Percentiles rank a stretch among this genome's conserved stretches.
Conservation (phyloP, 1,140 invertebrate genomes). For the Brevipalpus yothersi region DNA sequence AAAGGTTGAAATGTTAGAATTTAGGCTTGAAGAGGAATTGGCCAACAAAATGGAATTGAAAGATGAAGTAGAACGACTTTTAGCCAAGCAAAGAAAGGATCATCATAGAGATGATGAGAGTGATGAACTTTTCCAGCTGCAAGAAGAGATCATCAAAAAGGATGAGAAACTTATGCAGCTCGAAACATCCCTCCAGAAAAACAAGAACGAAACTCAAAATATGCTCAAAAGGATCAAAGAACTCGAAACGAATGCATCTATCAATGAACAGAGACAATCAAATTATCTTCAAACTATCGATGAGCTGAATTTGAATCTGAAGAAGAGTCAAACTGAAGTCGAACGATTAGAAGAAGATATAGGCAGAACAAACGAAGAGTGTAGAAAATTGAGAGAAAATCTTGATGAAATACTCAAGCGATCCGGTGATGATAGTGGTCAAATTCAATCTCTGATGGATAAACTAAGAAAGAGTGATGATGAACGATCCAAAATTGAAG, state of each 20-base stretch:
- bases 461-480: not conserved
- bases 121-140: slow-evolving; percentile 3
- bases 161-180: slow-evolving; percentile 8
- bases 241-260: slow-evolving; percentile 1
- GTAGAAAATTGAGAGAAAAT: not conserved
- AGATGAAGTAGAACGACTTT: slow-evolving; percentile 14
- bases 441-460: not conserved
- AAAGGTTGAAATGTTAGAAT: slow-evolving; percentile 71
- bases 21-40: slow-evolving; percentile 66
- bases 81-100: slow-evolving; percentile 1
- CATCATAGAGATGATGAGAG: slow-evolving; percentile 6
- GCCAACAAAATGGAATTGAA: slow-evolving; percentile 50
- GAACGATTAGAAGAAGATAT: slow-evolving; percentile 4
- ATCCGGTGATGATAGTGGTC: not conserved
- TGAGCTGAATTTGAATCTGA: slow-evolving; percentile 9
- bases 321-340: slow-evolving; percentile 1
- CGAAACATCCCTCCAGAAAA: slow-evolving; percentile 4
- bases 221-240: slow-evolving; percentile 4
- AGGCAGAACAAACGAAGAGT: not conserved
- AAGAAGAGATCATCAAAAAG: slow-evolving; percentile 9
- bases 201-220: slow-evolving; percentile 3
- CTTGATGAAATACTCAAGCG: not conserved
- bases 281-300: slow-evolving; percentile 7
- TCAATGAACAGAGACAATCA: not conserved
- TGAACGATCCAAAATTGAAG: not conserved